Evolutionary conservation across 2,888 invertebrate species (phyloP).

Genomic region (Epicampocera succincta): DNA sequence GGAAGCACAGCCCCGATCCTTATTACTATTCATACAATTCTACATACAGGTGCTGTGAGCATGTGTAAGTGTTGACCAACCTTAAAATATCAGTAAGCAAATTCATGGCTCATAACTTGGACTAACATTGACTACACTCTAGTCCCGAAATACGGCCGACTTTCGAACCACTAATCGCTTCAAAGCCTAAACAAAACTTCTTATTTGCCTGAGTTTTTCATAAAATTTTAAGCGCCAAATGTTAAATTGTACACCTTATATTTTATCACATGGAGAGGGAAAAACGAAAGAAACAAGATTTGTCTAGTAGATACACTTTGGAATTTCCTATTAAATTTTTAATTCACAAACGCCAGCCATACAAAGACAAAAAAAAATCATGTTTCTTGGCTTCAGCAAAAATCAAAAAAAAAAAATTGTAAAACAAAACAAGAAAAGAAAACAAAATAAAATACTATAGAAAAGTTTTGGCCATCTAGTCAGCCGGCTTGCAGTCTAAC

Average conservation of each 20-base stretch:
- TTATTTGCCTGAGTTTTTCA: no score
- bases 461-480: conserved; percentile 2
- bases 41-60: no score
- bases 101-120: no score
- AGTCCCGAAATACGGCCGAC: no score
- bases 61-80: no score
- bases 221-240: no score
- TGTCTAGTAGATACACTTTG: conserved; percentile 30
- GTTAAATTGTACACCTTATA: background rate
- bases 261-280: background rate
- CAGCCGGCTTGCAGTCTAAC: conserved; percentile 13
- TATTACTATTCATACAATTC: no score
- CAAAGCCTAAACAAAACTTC: no score
- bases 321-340: conserved; percentile 64
- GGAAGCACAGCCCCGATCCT: no score
- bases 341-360: conserved; percentile 45
- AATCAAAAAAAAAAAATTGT: conserved; percentile 2
- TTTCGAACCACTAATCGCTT: no score
- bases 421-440: conserved; percentile 3
- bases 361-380: conserved; percentile 35
- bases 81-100: no score
- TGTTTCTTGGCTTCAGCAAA: conserved; percentile 16
- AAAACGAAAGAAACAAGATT: conserved; percentile 5
- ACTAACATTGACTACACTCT: no score
- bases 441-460: conserved; percentile 45